These are phyloP conservation scores for Dermolepida albohirtum DNA, from an alignment of 2,888 invertebrate genomes.

Conservation along the genomic window DNA sequence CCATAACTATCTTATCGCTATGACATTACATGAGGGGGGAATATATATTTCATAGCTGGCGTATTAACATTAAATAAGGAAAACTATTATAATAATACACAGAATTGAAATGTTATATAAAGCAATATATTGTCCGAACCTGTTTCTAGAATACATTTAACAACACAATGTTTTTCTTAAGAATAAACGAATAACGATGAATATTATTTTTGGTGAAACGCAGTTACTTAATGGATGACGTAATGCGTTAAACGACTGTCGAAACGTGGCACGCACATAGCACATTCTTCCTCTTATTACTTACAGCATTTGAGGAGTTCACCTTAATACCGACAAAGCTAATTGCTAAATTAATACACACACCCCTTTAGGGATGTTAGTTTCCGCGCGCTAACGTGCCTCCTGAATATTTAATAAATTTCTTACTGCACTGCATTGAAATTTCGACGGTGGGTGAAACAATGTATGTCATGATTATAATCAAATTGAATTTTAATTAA, in stretches of 20 bases:
- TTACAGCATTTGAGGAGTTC: constrained; percentile 32
- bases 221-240: constrained; percentile 32
- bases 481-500: constrained; percentile 24
- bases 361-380: constrained; percentile 41
- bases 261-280: constrained; percentile 33
- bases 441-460: constrained; percentile 14
- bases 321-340: constrained; percentile 36
- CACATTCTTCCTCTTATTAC: constrained; percentile 26
- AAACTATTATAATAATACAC: too few species aligned
- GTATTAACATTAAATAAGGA: too few species aligned
- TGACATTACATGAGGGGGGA: too few species aligned
- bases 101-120: too few species aligned
- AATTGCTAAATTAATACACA: constrained; percentile 43
- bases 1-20: too few species aligned
- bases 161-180: too few species aligned
- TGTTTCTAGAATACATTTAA: too few species aligned
- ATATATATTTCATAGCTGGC: too few species aligned
- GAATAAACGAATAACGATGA: too few species aligned
- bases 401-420: constrained; percentile 44
- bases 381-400: constrained; percentile 38
- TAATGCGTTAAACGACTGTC: constrained; percentile 30
- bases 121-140: too few species aligned
- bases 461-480: constrained; percentile 14
- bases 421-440: constrained; percentile 24
- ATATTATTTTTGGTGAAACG: too few species aligned